Conservation (phyloP, 2,113 vertebrate species). For the Cacatua alba region DNA sequence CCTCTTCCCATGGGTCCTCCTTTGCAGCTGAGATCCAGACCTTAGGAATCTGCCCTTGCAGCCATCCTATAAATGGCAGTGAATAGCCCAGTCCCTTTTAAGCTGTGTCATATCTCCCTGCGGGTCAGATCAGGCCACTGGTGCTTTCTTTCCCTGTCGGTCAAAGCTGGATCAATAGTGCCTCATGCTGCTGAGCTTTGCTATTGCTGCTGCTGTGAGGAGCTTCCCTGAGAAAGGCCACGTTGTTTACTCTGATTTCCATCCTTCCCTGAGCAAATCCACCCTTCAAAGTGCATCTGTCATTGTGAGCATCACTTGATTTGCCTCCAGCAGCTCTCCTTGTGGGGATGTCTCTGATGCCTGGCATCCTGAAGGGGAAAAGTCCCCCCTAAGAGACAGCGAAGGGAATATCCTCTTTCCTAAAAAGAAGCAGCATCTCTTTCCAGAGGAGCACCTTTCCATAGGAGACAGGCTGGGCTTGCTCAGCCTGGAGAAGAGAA, state of each 20-base stretch:
- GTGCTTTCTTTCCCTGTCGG: fast-evolving
- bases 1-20: fast-evolving
- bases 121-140: constrained; percentile 10
- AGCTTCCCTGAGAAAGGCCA: background rate
- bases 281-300: fast-evolving
- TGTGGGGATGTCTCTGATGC: background rate
- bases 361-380: background rate
- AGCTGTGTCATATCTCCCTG: background rate
- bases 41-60: background rate
- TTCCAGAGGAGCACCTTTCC: background rate
- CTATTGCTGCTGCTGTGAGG: background rate
- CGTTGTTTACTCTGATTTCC: fast-evolving
- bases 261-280: background rate
- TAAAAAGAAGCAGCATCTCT: background rate
- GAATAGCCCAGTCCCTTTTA: background rate
- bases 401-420: background rate
- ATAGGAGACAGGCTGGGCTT: background rate
- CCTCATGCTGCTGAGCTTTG: constrained; percentile 39
- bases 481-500: background rate
- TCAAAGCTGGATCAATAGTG: constrained; percentile 52
- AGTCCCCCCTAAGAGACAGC: background rate
- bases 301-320: fast-evolving
- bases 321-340: background rate
- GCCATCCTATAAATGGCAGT: background rate
- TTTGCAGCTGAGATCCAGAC: fast-evolving